Evolutionary conservation across 2,888 invertebrate species (phyloP).

Genomic region (Dynastes maya): DNA sequence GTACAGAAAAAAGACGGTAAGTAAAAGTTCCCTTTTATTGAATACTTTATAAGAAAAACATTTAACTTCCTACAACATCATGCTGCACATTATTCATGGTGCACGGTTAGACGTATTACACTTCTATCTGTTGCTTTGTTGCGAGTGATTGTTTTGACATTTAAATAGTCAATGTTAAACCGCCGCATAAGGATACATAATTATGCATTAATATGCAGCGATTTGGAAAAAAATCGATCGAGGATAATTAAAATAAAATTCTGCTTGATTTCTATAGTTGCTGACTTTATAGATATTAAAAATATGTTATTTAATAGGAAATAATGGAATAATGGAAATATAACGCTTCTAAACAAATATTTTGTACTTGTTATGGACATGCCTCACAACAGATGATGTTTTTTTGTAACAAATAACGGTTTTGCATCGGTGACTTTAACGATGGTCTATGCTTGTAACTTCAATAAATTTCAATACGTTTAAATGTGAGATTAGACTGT

Average conservation of each 20-base stretch:
- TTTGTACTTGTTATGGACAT: not conserved
- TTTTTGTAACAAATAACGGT: too few relatives aligned
- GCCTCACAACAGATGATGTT: not conserved
- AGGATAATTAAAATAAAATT: not conserved
- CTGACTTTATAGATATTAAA: not conserved
- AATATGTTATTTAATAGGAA: not conserved
- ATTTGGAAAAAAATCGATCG: conserved; percentile 2
- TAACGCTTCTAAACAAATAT: not conserved
- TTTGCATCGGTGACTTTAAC: too few relatives aligned
- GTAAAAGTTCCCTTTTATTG: conserved; percentile 48
- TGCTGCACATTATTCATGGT: conserved; percentile 1
- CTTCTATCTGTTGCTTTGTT: not conserved
- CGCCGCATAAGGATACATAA: conserved; percentile 41
- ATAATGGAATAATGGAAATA: not conserved
- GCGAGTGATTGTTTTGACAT: conserved; percentile 48
- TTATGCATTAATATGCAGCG: conserved; percentile 41
- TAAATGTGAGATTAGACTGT: too few relatives aligned
- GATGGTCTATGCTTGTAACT: too few relatives aligned
- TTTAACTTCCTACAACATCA: not conserved
- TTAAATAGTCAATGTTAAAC: conserved; percentile 51
- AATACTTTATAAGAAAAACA: not conserved
- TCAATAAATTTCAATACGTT: too few relatives aligned
- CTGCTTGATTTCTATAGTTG: conserved; percentile 20
- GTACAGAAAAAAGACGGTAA: conserved; percentile 71
- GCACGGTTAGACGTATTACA: not conserved